Evolutionary conservation across 2,797 vertebrate genomes (phyloP), one percentile per base, ranked within the genome.

Genomic region (Salmo trutta): DNA sequence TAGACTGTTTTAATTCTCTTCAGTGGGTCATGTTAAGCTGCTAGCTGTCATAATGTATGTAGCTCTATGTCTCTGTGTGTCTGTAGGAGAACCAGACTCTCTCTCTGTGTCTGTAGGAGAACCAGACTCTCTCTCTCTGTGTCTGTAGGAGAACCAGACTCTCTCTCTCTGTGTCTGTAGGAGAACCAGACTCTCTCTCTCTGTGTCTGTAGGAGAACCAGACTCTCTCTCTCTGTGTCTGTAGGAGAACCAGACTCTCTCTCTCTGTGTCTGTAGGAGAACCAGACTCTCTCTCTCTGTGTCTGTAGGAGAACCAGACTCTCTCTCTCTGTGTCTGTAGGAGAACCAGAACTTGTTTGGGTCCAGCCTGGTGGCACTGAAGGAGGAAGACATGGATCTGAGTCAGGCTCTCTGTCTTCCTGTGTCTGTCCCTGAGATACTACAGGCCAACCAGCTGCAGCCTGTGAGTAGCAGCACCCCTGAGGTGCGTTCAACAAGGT

Each of bases 311-410:
- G 4, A 17, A 56, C 53, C 17, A 29, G 24, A 66, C 24, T 36
- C 12, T 70, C 36, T 33, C 31, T 80, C 0, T 79, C 19, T 77
- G n/a, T 77, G 56, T 75, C 21, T 19, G 77, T 79, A 99, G 98
- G 97, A 98, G 92, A 98, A 99, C 92, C 97, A 99, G 86, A 97
- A 96, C 87, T 93, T 99, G 59, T 99, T 99, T 90, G 98, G 98
- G 12, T 98, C 97, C 91, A 97, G 96, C 83, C 91, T 99, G 79
- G 91, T 99, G 88, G 97, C 97, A 74, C 94, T 99, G 78, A 99
- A 98, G 86, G 98, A 98, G 81, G 98, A 98, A 24, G 98, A 99
- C 79, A 95, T 95, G 79, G 97, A 99, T 85, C 91, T 99, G 86
- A 99, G 97, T 89, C 98, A 99, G 86, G 97, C 97, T 0, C 92